These are phyloP conservation scores for Edolisoma coerulescens DNA, from an alignment of 2,113 vertebrate species.

Conservation along the genomic window DNA sequence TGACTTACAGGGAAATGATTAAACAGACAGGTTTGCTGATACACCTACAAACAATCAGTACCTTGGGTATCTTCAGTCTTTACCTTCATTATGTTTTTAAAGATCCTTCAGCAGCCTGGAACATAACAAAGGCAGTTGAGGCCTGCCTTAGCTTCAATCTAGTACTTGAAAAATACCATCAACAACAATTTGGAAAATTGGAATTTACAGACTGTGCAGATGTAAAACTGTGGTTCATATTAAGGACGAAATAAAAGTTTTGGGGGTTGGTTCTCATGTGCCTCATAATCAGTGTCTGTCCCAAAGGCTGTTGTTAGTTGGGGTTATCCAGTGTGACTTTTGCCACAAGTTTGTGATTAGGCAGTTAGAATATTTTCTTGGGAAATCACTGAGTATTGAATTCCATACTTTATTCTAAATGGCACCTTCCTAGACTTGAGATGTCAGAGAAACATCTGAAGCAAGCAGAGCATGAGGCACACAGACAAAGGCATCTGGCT, in stretches of 20 bases:
- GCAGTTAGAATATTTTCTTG: neutral
- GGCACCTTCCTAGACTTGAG: neutral
- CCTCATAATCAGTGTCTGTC: neutral
- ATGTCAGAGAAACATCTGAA: neutral
- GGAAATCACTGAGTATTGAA: neutral
- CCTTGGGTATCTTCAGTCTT: neutral
- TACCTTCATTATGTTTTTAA: neutral
- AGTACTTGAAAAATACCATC: neutral
- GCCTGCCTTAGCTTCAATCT: neutral
- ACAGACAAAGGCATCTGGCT: neutral
- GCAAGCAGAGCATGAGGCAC: neutral
- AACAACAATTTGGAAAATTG: neutral
- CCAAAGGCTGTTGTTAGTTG: neutral
- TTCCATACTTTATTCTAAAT: neutral
- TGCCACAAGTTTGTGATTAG: neutral
- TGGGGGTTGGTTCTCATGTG: neutral
- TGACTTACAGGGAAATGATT: neutral
- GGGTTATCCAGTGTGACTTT: neutral
- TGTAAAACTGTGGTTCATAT: neutral
- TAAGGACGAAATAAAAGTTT: neutral
- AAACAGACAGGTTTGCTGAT: neutral
- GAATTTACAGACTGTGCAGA: neutral
- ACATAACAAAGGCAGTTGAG: neutral
- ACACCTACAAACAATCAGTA: neutral
- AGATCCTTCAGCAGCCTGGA: neutral